Conservation (phyloP, 30 jellyfish, hydroid and myxozoan genomes). For the Nemopilema nomurai region DNA sequence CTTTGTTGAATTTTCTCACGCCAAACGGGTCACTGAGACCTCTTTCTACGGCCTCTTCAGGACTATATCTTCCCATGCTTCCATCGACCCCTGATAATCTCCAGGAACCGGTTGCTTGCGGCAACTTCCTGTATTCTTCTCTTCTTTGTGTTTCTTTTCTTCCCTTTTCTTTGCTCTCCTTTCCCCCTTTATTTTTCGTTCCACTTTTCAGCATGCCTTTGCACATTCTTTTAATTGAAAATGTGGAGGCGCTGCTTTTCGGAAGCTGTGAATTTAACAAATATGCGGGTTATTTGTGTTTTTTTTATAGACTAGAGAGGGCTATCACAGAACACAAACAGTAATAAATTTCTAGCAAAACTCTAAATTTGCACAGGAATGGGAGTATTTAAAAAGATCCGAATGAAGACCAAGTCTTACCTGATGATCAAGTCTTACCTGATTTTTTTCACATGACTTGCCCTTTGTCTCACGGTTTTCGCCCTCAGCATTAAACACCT, state of each 20-base stretch:
- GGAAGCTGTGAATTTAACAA: not conserved
- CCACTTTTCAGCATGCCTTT: not conserved
- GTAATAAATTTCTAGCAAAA: too few species aligned
- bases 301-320: too few species aligned
- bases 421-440: not conserved
- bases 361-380: too few species aligned
- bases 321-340: too few species aligned
- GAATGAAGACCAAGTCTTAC: not conserved
- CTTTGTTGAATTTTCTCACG: not conserved
- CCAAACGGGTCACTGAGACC: not conserved
- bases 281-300: too few species aligned
- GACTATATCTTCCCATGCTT: not conserved
- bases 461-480: not conserved
- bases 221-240: not conserved
- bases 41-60: not conserved
- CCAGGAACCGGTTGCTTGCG: not conserved
- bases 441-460: not conserved
- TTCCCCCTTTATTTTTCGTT: not conserved
- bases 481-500: not conserved
- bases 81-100: not conserved
- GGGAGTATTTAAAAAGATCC: too few species aligned
- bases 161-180: not conserved
- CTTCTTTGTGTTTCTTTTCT: not conserved
- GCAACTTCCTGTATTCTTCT: not conserved
- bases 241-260: not conserved